phyloP scores from a whole-genome alignment of 1,140 invertebrate species.

The Littorina saxatilis region DNA sequence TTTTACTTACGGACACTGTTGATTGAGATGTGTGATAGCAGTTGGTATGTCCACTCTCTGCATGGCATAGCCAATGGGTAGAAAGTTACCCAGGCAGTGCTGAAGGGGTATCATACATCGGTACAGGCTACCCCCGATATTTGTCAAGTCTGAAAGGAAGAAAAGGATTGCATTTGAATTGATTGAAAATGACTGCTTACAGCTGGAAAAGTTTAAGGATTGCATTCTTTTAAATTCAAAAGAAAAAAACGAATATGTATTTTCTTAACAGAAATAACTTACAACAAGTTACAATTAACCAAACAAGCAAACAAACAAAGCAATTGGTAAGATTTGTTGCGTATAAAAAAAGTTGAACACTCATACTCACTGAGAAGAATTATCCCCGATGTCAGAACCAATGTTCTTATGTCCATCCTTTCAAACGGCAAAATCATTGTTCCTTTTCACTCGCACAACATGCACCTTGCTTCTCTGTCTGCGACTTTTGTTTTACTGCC shows the following conservation, averaged over 20 bases:
- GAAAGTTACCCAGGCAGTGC: slow-evolving; percentile 26
- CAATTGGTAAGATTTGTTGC: too few species aligned
- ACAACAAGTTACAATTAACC: neutral
- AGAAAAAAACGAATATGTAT: neutral
- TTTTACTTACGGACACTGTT: slow-evolving; percentile 17
- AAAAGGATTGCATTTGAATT: neutral
- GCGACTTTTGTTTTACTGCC: neutral
- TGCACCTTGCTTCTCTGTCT: neutral
- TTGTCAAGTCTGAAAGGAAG: neutral
- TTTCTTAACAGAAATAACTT: neutral
- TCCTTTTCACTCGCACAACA: neutral
- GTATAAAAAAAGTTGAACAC: too few species aligned
- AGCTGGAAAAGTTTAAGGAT: neutral
- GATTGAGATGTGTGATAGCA: slow-evolving; percentile 6
- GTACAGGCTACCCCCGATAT: slow-evolving; percentile 12
- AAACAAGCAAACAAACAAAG: neutral
- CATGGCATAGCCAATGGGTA: slow-evolving; percentile 31
- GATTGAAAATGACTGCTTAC: neutral
- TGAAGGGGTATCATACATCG: slow-evolving; percentile 25
- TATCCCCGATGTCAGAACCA: neutral
- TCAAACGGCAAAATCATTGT: neutral
- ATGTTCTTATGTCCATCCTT: neutral
- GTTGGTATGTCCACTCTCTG: neutral
- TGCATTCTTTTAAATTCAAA: neutral
- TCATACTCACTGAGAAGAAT: slow-evolving; percentile 1